Evolutionary conservation across 2,888 invertebrate species (phyloP).

Genomic region (Invenusta paracnida): DNA sequence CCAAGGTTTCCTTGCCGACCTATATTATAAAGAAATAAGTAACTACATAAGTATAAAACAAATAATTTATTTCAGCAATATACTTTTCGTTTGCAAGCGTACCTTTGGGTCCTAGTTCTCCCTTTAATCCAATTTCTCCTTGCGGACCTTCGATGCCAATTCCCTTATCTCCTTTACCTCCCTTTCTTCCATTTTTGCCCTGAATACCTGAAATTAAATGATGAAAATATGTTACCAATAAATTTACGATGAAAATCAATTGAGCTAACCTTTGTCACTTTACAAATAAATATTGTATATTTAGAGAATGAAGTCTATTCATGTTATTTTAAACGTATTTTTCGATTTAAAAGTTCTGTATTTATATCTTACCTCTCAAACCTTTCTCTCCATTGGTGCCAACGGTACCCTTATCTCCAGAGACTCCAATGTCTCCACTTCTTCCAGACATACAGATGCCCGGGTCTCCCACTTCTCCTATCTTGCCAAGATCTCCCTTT

Average conservation of each 20-base stretch:
- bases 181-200: conserved; percentile 34
- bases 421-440: conserved; percentile 22
- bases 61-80: no score
- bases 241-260: not conserved
- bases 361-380: no score
- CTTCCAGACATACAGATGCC: conserved; percentile 39
- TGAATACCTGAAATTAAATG: not conserved
- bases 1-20: no score
- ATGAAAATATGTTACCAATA: not conserved
- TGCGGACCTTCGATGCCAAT: conserved; percentile 29
- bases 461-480: not conserved
- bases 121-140: conserved; percentile 34
- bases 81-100: no score
- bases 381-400: not conserved
- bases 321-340: no score
- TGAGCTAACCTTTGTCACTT: not conserved
- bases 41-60: no score
- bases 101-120: not conserved
- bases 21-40: no score
- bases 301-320: no score
- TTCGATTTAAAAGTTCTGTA: no score
- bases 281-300: no score
- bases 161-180: conserved; percentile 43
- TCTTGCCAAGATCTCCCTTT: conserved; percentile 8
- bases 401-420: conserved; percentile 34